These are phyloP conservation scores for Pyxicephalus adspersus DNA, from an alignment of 2,113 vertebrate genomes.

Conservation along the genomic window DNA sequence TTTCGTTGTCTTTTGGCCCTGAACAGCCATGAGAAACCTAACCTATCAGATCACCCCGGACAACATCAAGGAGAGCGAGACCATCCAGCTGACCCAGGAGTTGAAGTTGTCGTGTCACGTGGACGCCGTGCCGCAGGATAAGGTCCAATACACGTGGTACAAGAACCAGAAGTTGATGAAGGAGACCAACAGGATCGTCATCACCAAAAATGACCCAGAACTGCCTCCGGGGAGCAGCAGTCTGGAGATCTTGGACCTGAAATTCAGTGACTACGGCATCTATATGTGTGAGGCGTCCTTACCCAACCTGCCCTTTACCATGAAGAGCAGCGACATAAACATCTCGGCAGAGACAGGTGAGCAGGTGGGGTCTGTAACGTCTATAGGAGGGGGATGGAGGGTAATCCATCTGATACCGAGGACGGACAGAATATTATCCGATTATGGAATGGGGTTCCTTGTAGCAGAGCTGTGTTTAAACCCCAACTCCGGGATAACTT, in stretches of 20 bases:
- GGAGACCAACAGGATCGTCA: slow-evolving; percentile 84
- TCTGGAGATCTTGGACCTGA: slow-evolving; percentile 94
- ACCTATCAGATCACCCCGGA: slow-evolving; percentile 98
- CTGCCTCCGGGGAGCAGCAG: slow-evolving; percentile 91
- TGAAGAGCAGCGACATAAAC: slow-evolving; percentile 93
- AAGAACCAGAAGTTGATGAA: slow-evolving; percentile 86
- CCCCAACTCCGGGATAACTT: too few relatives aligned
- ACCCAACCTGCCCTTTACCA: slow-evolving; percentile 83
- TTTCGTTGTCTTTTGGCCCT: slow-evolving; percentile 41
- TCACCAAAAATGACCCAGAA: slow-evolving; percentile 92
- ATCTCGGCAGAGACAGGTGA: slow-evolving; percentile 95
- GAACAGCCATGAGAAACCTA: slow-evolving; percentile 88
- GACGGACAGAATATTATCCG: too few relatives aligned
- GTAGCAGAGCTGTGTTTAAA: too few relatives aligned
- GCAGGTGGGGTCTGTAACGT: slow-evolving; percentile 30
- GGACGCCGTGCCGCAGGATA: slow-evolving; percentile 96
- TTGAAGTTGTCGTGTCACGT: slow-evolving; percentile 97
- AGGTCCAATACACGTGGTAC: slow-evolving; percentile 95
- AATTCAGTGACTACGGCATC: slow-evolving; percentile 93
- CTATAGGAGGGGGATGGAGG: too few relatives aligned
- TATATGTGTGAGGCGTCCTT: slow-evolving; percentile 92
- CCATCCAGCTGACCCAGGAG: slow-evolving; percentile 94
- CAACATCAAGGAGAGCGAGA: slow-evolving; percentile 96
- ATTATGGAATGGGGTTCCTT: too few relatives aligned
- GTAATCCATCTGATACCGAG: too few relatives aligned